Conservation (phyloP, 2,797 vertebrate genomes). For the Cirrhinus molitorella region DNA sequence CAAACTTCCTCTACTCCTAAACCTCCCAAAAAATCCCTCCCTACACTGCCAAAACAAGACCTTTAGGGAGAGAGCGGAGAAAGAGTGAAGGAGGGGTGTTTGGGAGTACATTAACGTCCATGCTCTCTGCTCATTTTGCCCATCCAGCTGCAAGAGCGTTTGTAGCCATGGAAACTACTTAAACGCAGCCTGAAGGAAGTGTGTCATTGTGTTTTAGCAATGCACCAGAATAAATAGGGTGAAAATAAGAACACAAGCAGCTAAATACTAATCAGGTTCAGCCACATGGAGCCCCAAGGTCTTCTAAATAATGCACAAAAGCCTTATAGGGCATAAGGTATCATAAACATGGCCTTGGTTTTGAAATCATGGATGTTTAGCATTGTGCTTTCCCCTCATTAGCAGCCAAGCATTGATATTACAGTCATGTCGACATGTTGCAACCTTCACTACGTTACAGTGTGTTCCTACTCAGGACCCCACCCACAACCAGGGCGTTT, state of each 20-base stretch:
- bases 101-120: constrained; percentile 25
- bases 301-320: constrained; percentile 19
- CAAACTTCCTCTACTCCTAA: constrained; percentile 28
- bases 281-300: constrained; percentile 4
- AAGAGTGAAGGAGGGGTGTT: constrained; percentile 17
- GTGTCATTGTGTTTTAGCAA: constrained; percentile 52
- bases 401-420: constrained; percentile 18
- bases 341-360: constrained; percentile 2
- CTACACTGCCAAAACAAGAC: constrained; percentile 28
- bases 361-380: constrained; percentile 8
- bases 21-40: constrained; percentile 14
- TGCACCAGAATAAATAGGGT: constrained; percentile 42
- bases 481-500: constrained; percentile 46
- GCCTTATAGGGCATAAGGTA: not conserved
- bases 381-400: not conserved
- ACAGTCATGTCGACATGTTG: constrained; percentile 47
- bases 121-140: constrained; percentile 41
- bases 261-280: constrained; percentile 19
- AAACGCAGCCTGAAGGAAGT: constrained; percentile 60
- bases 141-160: constrained; percentile 65
- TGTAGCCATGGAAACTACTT: constrained; percentile 79
- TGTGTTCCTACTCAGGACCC: constrained; percentile 28
- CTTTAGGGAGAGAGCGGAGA: constrained; percentile 8
- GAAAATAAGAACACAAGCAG: constrained; percentile 37
- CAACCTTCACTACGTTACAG: constrained; percentile 37